These are phyloP conservation scores for Daboia siamensis DNA, from an alignment of 2,113 vertebrate species.

Conservation along the genomic window DNA sequence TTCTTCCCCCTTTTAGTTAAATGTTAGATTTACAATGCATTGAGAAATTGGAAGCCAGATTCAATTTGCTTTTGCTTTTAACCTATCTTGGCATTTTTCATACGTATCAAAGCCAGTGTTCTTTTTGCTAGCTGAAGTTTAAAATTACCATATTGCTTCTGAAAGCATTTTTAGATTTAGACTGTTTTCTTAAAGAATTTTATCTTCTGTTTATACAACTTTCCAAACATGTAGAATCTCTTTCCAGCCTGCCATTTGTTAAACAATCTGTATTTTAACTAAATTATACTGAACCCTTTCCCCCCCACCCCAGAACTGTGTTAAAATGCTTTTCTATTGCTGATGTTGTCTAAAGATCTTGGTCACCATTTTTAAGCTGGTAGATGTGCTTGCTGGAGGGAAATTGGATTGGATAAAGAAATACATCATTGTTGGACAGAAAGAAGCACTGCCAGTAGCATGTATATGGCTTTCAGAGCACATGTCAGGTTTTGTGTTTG, in stretches of 20 bases:
- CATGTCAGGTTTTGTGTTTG: no score
- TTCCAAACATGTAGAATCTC: conserved; percentile 64
- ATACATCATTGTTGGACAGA: no score
- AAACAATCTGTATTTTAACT: conserved; percentile 65
- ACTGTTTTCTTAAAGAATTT: conserved; percentile 59
- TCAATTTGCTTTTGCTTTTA: neutral
- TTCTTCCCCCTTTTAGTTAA: conserved; percentile 27
- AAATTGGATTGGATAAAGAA: neutral
- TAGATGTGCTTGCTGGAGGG: neutral
- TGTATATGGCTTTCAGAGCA: no score
- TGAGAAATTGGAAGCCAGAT: conserved; percentile 40
- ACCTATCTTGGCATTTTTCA: conserved; percentile 48
- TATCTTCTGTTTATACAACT: conserved; percentile 60
- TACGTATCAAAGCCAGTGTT: conserved; percentile 31
- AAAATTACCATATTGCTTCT: conserved; percentile 55
- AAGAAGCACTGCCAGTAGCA: no score
- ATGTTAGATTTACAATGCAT: conserved; percentile 28
- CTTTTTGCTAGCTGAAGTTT: conserved; percentile 49
- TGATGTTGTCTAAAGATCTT: neutral
- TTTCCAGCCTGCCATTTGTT: conserved; percentile 66
- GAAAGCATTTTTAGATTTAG: conserved; percentile 53
- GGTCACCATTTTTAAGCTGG: neutral
- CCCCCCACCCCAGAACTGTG: neutral
- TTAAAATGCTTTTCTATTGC: neutral
- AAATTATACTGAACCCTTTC: conserved; percentile 25